These are phyloP conservation scores for Tribolium castaneum DNA, from an alignment of 1,140 invertebrate species.

Conservation along the genomic window DNA sequence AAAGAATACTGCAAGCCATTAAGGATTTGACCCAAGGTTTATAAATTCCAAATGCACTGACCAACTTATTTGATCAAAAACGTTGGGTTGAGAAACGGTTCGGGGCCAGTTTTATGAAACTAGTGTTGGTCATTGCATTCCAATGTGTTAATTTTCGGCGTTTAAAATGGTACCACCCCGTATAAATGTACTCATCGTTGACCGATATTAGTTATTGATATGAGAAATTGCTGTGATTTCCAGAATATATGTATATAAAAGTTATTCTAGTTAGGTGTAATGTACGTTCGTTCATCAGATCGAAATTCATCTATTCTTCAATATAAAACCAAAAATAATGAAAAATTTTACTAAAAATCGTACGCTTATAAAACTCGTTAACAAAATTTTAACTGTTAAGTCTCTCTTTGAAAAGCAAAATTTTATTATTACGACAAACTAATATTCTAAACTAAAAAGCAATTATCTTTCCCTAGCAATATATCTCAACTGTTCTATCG, in stretches of 20 bases:
- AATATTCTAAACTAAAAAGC: slow-evolving; percentile 60
- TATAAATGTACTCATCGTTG: slow-evolving; percentile 39
- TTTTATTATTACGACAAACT: slow-evolving; percentile 42
- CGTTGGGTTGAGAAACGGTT: background rate
- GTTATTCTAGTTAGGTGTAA: slow-evolving; percentile 32
- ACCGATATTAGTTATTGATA: slow-evolving; percentile 33
- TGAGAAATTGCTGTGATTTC: slow-evolving; percentile 49
- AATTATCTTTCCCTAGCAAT: slow-evolving; percentile 62
- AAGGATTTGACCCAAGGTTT: slow-evolving; percentile 77
- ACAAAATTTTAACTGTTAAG: slow-evolving; percentile 10
- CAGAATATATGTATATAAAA: slow-evolving; percentile 32
- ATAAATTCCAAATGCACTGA: slow-evolving; percentile 3
- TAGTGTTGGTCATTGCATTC: background rate
- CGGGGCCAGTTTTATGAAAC: background rate
- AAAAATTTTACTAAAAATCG: slow-evolving; percentile 18
- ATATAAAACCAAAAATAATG: slow-evolving; percentile 29
- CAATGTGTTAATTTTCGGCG: background rate
- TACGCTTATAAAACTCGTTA: slow-evolving; percentile 35
- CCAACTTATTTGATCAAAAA: background rate
- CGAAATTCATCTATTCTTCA: slow-evolving; percentile 45
- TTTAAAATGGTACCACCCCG: slow-evolving; percentile 27
- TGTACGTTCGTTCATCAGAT: slow-evolving; percentile 37
- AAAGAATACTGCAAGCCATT: slow-evolving; percentile 91
- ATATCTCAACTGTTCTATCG: slow-evolving; percentile 45
- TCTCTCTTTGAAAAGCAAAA: slow-evolving; percentile 12